Evolutionary conservation across 1,140 invertebrate genomes (phyloP).

Genomic region (Drosophila grimshawi): DNA sequence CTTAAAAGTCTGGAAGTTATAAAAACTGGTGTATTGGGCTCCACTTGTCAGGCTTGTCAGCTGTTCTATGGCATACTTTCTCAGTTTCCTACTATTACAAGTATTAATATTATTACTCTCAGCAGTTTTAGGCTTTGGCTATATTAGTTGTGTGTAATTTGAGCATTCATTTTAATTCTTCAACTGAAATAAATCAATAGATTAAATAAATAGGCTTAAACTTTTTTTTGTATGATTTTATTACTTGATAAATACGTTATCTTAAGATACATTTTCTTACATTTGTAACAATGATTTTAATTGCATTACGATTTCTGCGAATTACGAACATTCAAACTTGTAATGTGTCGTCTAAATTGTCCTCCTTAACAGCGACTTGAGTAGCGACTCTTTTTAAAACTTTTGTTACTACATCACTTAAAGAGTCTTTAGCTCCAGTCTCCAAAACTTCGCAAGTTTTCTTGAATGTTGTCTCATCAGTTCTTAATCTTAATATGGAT

Average conservation of each 20-base stretch:
- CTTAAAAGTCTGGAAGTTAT: too few relatives aligned
- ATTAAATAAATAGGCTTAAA: too few relatives aligned
- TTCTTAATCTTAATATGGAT: slow-evolving; percentile 91
- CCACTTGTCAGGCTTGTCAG: too few relatives aligned
- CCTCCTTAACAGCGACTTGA: slow-evolving; percentile 92
- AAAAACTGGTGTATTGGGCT: too few relatives aligned
- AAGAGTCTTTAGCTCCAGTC: slow-evolving; percentile 93
- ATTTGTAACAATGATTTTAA: neutral
- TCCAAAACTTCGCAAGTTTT: slow-evolving; percentile 91
- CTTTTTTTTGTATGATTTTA: too few relatives aligned
- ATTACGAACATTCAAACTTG: slow-evolving; percentile 84
- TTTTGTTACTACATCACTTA: slow-evolving; percentile 95
- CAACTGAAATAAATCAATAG: too few relatives aligned
- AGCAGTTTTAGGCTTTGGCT: too few relatives aligned
- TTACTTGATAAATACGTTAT: neutral
- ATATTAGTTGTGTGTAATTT: too few relatives aligned
- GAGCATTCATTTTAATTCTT: too few relatives aligned
- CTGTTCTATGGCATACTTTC: too few relatives aligned
- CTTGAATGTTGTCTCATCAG: slow-evolving; percentile 91
- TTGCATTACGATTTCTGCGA: neutral
- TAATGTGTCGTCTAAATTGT: slow-evolving; percentile 96
- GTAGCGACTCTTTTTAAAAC: slow-evolving; percentile 90
- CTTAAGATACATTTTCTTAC: neutral
- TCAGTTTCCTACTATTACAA: too few relatives aligned
- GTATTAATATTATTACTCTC: too few relatives aligned